A percentile compares a stretch with the other conserved stretches of the same genome.
Evolutionary conservation across 2,888 invertebrate genomes (phyloP).

Genomic region (Andrena praecox): DNA sequence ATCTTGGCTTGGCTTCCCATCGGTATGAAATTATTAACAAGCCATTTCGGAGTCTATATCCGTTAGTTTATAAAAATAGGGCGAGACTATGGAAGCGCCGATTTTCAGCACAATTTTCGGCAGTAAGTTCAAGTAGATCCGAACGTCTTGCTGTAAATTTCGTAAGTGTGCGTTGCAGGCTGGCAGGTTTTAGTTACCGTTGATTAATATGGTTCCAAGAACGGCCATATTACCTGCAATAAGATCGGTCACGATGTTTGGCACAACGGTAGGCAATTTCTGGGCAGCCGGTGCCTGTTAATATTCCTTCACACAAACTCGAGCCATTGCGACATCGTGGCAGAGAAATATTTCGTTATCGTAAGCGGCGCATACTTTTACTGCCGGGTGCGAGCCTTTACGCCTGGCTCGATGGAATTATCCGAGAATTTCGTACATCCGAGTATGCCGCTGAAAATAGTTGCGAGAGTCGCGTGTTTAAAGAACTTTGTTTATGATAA

Average conservation of each 20-base stretch:
- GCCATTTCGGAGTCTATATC: not conserved
- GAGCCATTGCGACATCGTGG: constrained; percentile 57
- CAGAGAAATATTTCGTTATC: constrained; percentile 67
- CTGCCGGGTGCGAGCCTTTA: constrained; percentile 23
- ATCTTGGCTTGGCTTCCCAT: not conserved
- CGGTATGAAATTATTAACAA: not conserved
- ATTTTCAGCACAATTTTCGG: not conserved
- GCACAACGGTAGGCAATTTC: constrained; percentile 55
- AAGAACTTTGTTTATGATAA: not conserved
- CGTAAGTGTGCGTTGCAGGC: too few species aligned
- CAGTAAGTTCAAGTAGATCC: not conserved
- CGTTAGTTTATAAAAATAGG: not conserved
- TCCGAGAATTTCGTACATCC: constrained; percentile 5
- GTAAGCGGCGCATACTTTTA: constrained; percentile 57
- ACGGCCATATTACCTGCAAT: constrained; percentile 26
- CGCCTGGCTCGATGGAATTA: not conserved
- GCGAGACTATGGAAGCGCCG: not conserved
- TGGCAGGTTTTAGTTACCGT: constrained; percentile 31
- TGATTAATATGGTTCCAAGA: constrained; percentile 62
- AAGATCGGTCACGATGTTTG: constrained; percentile 55
- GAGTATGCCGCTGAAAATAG: not conserved
- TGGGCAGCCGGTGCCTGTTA: constrained; percentile 36
- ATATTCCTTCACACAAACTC: constrained; percentile 43
- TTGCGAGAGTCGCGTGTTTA: not conserved
- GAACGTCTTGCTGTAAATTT: not conserved